Evolutionary conservation across 2,888 invertebrate genomes (phyloP), one percentile per base, ranked within the genome.

Genomic region (Drosophila villosipedis): DNA sequence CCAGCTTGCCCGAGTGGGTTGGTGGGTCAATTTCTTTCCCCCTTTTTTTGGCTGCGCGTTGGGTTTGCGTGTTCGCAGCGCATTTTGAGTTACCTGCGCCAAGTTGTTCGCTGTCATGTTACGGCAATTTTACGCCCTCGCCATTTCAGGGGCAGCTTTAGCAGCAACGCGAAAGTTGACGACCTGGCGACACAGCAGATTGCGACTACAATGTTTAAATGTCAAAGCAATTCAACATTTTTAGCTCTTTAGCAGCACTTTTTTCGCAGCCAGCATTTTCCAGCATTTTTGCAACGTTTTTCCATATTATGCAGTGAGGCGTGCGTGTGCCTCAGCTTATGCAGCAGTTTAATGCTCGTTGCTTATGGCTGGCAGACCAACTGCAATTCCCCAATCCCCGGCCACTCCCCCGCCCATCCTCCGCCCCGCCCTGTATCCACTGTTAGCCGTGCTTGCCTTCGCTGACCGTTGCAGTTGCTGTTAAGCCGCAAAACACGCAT

Each of bases 101-200:
- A 82, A 84, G 85, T 82, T 86, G 89, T 86, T 80, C 89, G 83
- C 85, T 86, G 85, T 86, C 85, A 86, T 86, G 85, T 86, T 84
- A 86, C 84, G 87, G 86, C 85, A 86, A 86, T 86, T 86, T 89
- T 89, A 89, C 89, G 85, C 85, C 86, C 86, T 78, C 78, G 80
- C 80, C 82, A 73, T 82, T 85, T 84, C 86, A 89, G 89, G 85
- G 84, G 67, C 65, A 55, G 47, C 52, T 59, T 59, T 66, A 55
- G 31, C 63, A 59, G 37, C 37, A 30, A 35, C 50, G 39, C 53
- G 59, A 59, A 65, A 54, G 66, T 75, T 78, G 76, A 72, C 61
- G 64, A 58, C 53, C 64, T 39, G 73, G 60, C 77, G 68, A 73
- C 77, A 66, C 63, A 70, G 39, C 71, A 25, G 25, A 47, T 64